A percentile compares a stretch with the other conserved stretches of the same genome.
Evolutionary conservation across 2,888 invertebrate species (phyloP).

Genomic region (Zelleria hepariella): DNA sequence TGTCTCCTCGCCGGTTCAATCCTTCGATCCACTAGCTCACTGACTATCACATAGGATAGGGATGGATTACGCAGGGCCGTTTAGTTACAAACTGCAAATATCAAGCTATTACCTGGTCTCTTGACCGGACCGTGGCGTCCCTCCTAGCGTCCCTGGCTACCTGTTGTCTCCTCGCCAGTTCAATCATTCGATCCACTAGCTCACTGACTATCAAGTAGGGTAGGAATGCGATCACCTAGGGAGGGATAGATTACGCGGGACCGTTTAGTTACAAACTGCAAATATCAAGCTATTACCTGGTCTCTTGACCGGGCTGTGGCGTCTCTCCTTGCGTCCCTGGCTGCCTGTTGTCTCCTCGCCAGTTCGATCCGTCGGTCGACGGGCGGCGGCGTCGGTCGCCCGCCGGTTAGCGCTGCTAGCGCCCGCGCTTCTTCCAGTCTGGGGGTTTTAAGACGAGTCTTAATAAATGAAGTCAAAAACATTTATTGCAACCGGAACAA

Average conservation of each 20-base stretch:
- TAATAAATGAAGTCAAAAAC: too few species aligned
- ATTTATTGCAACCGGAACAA: too few species aligned
- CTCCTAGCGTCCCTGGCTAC: constrained; percentile 83
- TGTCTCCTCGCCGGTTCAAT: constrained; percentile 81
- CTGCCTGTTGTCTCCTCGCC: constrained; percentile 79
- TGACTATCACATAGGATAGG: too few species aligned
- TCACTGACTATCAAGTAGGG: too few species aligned
- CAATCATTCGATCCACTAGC: constrained; percentile 82
- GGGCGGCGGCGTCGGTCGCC: constrained; percentile 74
- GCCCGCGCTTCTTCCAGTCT: constrained; percentile 79
- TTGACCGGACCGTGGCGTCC: constrained; percentile 66
- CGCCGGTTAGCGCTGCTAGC: constrained; percentile 56
- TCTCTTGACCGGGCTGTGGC: constrained; percentile 69
- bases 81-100: background rate
- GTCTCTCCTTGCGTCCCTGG: constrained; percentile 81
- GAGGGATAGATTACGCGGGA: background rate
- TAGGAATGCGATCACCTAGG: too few species aligned
- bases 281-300: constrained; percentile 36
- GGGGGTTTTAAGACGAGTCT: background rate
- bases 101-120: constrained; percentile 57
- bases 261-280: background rate
- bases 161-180: constrained; percentile 80
- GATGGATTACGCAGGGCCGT: background rate
- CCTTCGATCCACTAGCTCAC: constrained; percentile 81
- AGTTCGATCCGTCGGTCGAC: constrained; percentile 84